Evolutionary conservation across 2,888 invertebrate genomes (phyloP), one percentile per base, ranked within the genome.

Genomic region (Drosophila peninsularis): DNA sequence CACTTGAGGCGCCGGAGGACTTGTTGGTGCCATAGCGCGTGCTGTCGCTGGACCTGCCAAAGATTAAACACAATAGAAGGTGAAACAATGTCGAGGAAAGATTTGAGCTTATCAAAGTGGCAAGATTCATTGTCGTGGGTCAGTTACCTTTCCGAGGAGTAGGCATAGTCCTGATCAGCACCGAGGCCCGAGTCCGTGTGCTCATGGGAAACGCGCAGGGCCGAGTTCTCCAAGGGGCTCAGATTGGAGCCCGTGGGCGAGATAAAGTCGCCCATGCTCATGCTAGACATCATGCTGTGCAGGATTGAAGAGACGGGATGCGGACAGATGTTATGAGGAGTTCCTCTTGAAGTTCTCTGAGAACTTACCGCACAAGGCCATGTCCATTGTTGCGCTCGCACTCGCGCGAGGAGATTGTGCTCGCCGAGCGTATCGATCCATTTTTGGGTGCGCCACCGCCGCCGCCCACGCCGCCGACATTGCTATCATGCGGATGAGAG

Each of bases 131-230:
- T 17, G 30, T 11, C 30, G 6, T 37, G 42, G 30, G n/a, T 30
- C n/a, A 19, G 9, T 86, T 91, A 95, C 95, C 95, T 94, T 92
- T 95, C 95, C 34, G 95, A 95, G 71, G 94, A 94, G 91, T 95
- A 95, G 39, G 95, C 94, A 90, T 95, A 95, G 84, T 96, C 96
- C 91, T 96, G 96, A 91, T 96, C 96, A 19, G 95, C 95, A 49
- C 96, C 96, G 6, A 96, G 92, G 0, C 96, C 96, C 0, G 96
- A 96, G 91, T 96, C 96, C 0, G 96, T 96, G 86, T 96, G 96
- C 84, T 96, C 96, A 79, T 96, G 96, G 30, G 95, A 95, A 37
- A 95, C 95, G 72, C 95, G 91, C 17, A 94, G 92, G 0, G 93
- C 92, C 0, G 92, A 91, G 52, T 92, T 91, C 68, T 93, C 93